Evolutionary conservation across 1,140 invertebrate species (phyloP).

Genomic region (Euborellia annulipes): DNA sequence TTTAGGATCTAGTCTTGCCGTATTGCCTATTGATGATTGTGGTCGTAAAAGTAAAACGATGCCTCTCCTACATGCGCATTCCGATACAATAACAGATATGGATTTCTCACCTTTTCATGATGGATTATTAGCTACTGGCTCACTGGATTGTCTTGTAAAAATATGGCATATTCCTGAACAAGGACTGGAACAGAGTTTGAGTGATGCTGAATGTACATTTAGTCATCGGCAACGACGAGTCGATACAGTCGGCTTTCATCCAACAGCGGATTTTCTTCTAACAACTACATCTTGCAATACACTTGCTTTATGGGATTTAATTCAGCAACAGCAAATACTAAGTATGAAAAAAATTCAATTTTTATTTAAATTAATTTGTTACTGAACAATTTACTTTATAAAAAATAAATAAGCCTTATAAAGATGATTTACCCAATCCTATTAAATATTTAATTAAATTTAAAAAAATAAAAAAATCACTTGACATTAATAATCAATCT

Average conservation of each 20-base stretch:
- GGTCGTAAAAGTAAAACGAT: constrained; percentile 73
- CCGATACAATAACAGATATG: constrained; percentile 86
- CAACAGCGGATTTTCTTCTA: constrained; percentile 66
- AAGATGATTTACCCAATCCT: too few relatives aligned
- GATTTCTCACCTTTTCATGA: constrained; percentile 91
- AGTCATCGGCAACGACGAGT: constrained; percentile 66
- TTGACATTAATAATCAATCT: not conserved
- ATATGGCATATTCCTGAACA: constrained; percentile 70
- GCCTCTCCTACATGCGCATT: constrained; percentile 66
- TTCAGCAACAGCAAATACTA: constrained; percentile 62
- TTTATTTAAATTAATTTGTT: too few relatives aligned
- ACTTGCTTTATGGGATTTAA: constrained; percentile 75
- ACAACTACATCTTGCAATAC: constrained; percentile 66
- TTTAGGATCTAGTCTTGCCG: constrained; percentile 65
- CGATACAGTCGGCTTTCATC: constrained; percentile 75
- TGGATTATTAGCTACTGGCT: constrained; percentile 74
- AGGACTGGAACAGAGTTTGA: constrained; percentile 60
- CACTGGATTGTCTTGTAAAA: constrained; percentile 79
- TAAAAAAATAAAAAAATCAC: not conserved
- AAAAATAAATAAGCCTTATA: too few relatives aligned
- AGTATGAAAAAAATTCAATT: constrained; percentile 30
- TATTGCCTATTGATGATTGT: constrained; percentile 68
- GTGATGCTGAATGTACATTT: constrained; percentile 61
- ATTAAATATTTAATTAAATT: not conserved
- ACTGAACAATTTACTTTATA: too few relatives aligned